phyloP scores from a whole-genome alignment of 2,113 vertebrate genomes.

The Periophthalmodon schlosseri region DNA sequence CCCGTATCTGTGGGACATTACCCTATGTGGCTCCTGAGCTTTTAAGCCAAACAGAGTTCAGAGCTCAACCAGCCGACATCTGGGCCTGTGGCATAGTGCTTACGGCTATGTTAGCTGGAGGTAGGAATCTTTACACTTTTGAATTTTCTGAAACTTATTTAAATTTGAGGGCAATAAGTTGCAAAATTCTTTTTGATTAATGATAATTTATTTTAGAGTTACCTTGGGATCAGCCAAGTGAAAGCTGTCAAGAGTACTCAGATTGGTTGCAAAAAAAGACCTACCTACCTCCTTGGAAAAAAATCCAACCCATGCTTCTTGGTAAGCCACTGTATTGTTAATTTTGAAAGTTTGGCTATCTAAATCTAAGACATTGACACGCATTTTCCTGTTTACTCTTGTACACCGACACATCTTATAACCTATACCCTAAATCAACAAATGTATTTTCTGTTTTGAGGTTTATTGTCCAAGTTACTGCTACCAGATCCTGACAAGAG shows the following conservation, averaged over 20 bases:
- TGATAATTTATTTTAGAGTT: conserved; percentile 78
- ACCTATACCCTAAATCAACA: neutral
- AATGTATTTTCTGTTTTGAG: conserved; percentile 62
- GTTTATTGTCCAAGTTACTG: conserved; percentile 89
- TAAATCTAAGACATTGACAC: no score
- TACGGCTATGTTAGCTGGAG: conserved; percentile 96
- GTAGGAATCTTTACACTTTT: conserved; percentile 56
- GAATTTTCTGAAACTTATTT: neutral
- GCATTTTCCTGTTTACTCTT: neutral
- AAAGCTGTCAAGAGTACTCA: conserved; percentile 91
- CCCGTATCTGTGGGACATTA: conserved; percentile 89
- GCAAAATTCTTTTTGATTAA: neutral
- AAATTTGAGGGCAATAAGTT: neutral
- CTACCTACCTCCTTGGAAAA: conserved; percentile 94
- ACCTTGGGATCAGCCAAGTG: conserved; percentile 95
- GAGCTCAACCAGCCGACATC: conserved; percentile 89
- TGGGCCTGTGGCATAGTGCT: conserved; percentile 98
- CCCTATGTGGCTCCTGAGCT: conserved; percentile 96
- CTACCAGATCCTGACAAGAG: conserved; percentile 80
- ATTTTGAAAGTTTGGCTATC: neutral
- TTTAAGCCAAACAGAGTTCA: conserved; percentile 83
- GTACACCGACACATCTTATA: neutral
- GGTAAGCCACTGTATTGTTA: conserved; percentile 43
- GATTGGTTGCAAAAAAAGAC: conserved; percentile 95
- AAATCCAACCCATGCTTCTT: conserved; percentile 85